A percentile compares a stretch with the other conserved stretches of the same genome.
phyloP scores from a whole-genome alignment of 2,888 invertebrate genomes.

The Xanthorhoe designata region DNA sequence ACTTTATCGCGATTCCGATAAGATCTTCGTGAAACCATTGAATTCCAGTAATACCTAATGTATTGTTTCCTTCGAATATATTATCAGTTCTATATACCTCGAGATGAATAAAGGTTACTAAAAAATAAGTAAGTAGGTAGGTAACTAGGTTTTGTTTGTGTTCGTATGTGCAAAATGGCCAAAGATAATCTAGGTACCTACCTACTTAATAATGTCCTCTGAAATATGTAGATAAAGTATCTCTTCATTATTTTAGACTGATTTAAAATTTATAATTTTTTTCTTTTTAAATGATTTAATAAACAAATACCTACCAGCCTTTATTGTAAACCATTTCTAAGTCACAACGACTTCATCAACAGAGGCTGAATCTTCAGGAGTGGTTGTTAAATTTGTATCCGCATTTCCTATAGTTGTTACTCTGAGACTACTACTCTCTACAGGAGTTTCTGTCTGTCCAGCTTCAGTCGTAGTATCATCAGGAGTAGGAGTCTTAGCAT shows the following conservation, averaged over 20 bases:
- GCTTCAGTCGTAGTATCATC: conserved; percentile 2
- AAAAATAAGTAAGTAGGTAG: too few relatives aligned
- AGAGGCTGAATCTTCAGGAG: background rate
- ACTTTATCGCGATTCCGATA: conserved; percentile 25
- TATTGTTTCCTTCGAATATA: background rate
- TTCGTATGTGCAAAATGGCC: too few relatives aligned
- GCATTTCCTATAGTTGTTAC: background rate
- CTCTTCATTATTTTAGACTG: too few relatives aligned
- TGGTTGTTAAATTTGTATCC: background rate
- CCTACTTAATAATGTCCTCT: too few relatives aligned
- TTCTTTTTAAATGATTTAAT: too few relatives aligned
- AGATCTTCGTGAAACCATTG: conserved; percentile 17
- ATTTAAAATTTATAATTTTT: too few relatives aligned
- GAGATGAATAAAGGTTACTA: too few relatives aligned
- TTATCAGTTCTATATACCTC: background rate
- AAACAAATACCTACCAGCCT: too few relatives aligned
- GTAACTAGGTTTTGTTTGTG: too few relatives aligned
- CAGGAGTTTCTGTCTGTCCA: background rate
- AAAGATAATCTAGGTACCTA: too few relatives aligned
- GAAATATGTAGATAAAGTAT: too few relatives aligned
- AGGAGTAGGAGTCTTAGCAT: conserved; percentile 7
- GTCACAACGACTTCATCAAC: conserved; percentile 19
- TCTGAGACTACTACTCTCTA: too few relatives aligned
- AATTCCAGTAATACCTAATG: conserved; percentile 16
- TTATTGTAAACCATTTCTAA: background rate